These are phyloP conservation scores for Mnemiopsis leidyi DNA, from an alignment of 37 sponge, comb jelly and placozoan species.

Conservation along the genomic window DNA sequence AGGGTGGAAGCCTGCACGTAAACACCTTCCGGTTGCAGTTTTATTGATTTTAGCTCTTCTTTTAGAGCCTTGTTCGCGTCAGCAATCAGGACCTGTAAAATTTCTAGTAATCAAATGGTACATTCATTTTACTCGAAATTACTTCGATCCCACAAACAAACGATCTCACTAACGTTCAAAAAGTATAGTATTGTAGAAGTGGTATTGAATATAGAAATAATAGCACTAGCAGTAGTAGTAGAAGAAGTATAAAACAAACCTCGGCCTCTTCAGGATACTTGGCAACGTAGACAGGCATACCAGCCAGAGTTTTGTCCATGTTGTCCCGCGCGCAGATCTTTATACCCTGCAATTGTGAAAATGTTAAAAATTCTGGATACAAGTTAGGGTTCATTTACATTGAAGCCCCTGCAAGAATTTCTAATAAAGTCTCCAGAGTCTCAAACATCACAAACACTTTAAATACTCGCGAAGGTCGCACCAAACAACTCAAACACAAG, in stretches of 20 bases:
- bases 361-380: too few relatives aligned
- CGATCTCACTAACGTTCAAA: too few relatives aligned
- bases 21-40: slow-evolving; percentile 87
- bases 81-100: slow-evolving; percentile 67
- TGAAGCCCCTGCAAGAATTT: too few relatives aligned
- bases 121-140: too few relatives aligned
- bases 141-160: too few relatives aligned
- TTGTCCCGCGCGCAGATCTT: slow-evolving; percentile 85
- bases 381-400: too few relatives aligned
- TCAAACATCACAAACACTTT: too few relatives aligned
- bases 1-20: slow-evolving; percentile 98
- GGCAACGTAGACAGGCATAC: slow-evolving; percentile 87
- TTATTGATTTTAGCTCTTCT: slow-evolving; percentile 76
- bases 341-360: slow-evolving; percentile 82
- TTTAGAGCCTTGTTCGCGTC: slow-evolving; percentile 72
- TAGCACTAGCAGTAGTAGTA: slow-evolving; percentile 75
- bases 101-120: not conserved
- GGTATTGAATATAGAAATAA: not conserved
- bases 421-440: too few relatives aligned
- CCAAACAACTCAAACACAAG: too few relatives aligned
- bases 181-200: too few relatives aligned
- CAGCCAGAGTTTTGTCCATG: slow-evolving; percentile 85
- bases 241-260: too few relatives aligned
- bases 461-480: too few relatives aligned
- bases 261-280: slow-evolving; percentile 87